Evolutionary conservation across 2,797 vertebrate genomes (phyloP).

Genomic region (Pipistrellus nathusii): DNA sequence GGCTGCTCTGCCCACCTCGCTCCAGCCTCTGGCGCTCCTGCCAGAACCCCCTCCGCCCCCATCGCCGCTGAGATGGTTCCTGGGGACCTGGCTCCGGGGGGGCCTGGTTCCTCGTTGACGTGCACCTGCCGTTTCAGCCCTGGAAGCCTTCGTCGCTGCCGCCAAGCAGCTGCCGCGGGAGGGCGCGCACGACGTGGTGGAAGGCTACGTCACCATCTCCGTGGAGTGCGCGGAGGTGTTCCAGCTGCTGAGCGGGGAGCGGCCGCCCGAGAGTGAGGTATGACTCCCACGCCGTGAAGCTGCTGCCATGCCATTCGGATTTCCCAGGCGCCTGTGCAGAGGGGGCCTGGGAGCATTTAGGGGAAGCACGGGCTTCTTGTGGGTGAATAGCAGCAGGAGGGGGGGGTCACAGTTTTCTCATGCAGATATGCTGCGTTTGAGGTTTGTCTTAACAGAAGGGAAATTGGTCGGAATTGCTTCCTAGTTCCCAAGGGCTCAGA

Average conservation of each 20-base stretch:
- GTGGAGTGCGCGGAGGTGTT: slow-evolving; percentile 96
- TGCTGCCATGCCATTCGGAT: too few species aligned
- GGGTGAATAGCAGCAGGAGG: neutral
- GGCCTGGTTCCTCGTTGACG: neutral
- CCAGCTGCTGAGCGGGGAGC: slow-evolving; percentile 92
- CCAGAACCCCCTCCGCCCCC: neutral
- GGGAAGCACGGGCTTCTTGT: neutral
- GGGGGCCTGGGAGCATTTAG: neutral
- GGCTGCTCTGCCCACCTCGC: neutral
- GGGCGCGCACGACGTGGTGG: slow-evolving; percentile 93
- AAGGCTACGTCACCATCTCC: slow-evolving; percentile 96
- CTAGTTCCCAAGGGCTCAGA: neutral
- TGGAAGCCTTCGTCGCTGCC: slow-evolving; percentile 91
- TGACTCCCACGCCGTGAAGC: slow-evolving; percentile 35
- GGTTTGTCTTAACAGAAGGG: neutral
- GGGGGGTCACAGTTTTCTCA: neutral
- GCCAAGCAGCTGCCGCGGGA: slow-evolving; percentile 91
- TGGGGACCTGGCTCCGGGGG: neutral
- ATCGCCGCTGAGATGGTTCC: neutral
- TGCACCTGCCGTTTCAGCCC: slow-evolving; percentile 82
- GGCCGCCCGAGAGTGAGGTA: slow-evolving; percentile 91
- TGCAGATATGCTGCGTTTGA: neutral
- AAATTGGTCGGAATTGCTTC: neutral
- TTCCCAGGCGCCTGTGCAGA: neutral
- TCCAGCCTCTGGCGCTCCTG: neutral